A percentile compares a stretch with the other conserved stretches of the same genome.
Evolutionary conservation across 2,113 vertebrate species (phyloP).

Genomic region (Lophochroa leadbeateri): DNA sequence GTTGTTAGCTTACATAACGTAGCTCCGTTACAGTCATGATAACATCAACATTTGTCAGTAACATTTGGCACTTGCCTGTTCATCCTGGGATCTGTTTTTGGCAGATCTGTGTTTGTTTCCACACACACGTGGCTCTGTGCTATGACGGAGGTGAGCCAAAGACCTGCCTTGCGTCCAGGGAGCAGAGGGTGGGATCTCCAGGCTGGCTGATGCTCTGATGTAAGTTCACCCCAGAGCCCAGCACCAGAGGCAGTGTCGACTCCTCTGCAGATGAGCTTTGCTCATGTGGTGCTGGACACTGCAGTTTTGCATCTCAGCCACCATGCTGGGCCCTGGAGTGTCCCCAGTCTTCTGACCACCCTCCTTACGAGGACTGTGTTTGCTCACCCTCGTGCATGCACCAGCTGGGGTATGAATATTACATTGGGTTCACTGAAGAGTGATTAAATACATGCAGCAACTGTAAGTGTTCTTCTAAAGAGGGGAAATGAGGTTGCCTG

Average conservation of each 20-base stretch:
- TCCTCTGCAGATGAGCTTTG: neutral
- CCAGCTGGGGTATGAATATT: neutral
- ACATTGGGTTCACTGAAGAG: neutral
- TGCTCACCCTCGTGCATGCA: rapidly evolving
- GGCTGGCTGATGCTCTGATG: rapidly evolving
- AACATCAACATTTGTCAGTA: neutral
- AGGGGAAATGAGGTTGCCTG: neutral
- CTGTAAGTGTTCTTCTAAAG: neutral
- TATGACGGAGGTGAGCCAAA: neutral
- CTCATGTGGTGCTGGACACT: neutral
- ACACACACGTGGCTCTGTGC: neutral
- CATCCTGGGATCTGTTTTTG: neutral
- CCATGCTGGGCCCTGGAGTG: rapidly evolving
- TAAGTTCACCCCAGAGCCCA: neutral
- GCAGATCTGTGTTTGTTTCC: neutral
- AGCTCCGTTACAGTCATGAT: neutral
- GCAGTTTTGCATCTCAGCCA: neutral
- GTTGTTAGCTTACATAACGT: neutral
- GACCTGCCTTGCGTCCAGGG: neutral
- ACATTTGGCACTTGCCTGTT: neutral
- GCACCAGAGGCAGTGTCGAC: neutral
- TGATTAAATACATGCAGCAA: neutral
- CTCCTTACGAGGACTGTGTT: rapidly evolving
- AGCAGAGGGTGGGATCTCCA: neutral
- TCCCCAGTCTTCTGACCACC: neutral